A percentile compares a stretch with the other conserved stretches of the same genome.
These are phyloP conservation scores for Cydia splendana DNA, from an alignment of 1,140 invertebrate species.

Conservation along the genomic window DNA sequence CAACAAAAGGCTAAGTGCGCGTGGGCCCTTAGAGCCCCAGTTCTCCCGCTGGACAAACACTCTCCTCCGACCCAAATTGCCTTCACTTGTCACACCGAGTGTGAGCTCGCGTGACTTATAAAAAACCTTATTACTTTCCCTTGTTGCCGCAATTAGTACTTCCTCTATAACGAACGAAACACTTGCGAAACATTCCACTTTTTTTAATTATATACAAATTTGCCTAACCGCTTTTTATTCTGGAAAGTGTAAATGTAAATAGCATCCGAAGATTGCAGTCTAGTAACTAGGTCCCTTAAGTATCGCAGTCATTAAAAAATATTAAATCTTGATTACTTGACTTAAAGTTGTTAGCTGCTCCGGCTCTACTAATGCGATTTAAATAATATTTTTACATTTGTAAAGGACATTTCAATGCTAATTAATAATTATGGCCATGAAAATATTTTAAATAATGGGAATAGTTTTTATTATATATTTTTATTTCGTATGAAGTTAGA, in stretches of 20 bases:
- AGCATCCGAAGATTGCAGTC: background rate
- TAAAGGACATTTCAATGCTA: no score
- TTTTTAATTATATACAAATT: background rate
- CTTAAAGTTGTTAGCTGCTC: no score
- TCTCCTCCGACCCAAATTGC: slow-evolving; percentile 57
- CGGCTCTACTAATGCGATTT: no score
- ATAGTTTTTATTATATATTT: no score
- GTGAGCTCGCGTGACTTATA: slow-evolving; percentile 48
- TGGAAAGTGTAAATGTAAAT: background rate
- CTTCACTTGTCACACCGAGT: slow-evolving; percentile 57
- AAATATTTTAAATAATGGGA: no score
- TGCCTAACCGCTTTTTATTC: background rate
- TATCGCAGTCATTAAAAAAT: no score
- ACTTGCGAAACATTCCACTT: background rate
- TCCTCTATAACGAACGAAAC: slow-evolving; percentile 19
- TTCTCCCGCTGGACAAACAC: slow-evolving; percentile 54
- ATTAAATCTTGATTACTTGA: no score
- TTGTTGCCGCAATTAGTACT: slow-evolving; percentile 40
- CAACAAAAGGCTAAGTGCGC: slow-evolving; percentile 36
- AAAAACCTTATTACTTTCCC: slow-evolving; percentile 46
- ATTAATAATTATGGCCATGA: no score
- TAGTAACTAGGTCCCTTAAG: no score
- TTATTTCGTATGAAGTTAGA: no score
- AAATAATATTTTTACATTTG: no score
- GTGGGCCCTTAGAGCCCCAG: slow-evolving; percentile 36